Conservation (phyloP, 2,113 vertebrate genomes). For the Ellobius talpinus region DNA sequence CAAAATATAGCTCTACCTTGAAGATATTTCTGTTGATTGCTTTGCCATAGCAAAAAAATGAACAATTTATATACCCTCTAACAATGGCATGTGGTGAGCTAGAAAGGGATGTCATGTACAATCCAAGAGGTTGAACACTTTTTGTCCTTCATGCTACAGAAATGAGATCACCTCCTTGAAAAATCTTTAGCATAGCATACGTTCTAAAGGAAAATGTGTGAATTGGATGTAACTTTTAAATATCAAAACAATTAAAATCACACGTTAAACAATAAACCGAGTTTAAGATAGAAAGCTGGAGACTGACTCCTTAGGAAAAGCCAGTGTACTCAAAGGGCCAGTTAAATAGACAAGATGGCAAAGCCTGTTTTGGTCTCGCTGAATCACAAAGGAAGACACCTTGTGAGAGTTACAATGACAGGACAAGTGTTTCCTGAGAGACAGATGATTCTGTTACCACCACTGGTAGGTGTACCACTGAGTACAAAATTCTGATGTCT, state of each 20-base stretch:
- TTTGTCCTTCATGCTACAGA: background rate
- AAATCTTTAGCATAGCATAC: background rate
- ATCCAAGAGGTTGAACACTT: background rate
- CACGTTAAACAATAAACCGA: background rate
- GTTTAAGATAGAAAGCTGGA: background rate
- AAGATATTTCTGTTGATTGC: background rate
- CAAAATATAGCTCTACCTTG: background rate
- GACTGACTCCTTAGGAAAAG: background rate
- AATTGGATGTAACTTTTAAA: background rate
- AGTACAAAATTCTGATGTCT: background rate
- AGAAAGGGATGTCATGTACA: background rate
- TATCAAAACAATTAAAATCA: constrained; percentile 17
- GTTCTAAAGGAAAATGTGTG: background rate
- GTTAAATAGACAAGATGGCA: background rate
- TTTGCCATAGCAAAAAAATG: background rate
- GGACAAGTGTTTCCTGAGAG: background rate
- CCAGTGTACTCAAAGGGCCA: background rate
- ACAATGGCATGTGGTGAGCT: background rate
- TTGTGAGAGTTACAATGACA: background rate
- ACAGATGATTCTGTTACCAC: background rate
- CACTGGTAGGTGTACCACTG: background rate
- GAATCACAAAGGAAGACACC: background rate
- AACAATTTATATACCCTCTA: background rate
- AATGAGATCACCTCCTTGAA: background rate
- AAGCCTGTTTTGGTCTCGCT: background rate